Evolutionary conservation across 1,140 invertebrate species (phyloP).

Genomic region (Aplysia californica): DNA sequence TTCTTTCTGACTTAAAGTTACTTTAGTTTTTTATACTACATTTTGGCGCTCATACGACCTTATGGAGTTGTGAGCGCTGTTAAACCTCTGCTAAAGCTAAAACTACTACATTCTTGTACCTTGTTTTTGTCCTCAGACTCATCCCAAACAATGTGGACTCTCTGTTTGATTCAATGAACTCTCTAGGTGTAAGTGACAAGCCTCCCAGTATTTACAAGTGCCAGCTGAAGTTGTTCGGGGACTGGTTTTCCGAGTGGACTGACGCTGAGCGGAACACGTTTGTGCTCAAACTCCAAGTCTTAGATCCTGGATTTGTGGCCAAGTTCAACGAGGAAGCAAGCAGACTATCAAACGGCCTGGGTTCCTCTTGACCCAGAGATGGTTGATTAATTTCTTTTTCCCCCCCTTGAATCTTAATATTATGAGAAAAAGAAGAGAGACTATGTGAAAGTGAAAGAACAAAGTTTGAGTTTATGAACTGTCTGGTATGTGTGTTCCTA

Average conservation of each 20-base stretch:
- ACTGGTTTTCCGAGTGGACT: conserved; percentile 87
- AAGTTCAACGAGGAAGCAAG: conserved; percentile 48
- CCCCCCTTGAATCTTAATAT: too few species aligned
- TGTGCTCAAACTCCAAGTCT: conserved; percentile 45
- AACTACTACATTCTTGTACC: too few species aligned
- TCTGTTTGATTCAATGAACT: conserved; percentile 77
- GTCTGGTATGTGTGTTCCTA: too few species aligned
- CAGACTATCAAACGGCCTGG: neutral
- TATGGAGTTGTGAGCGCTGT: too few species aligned
- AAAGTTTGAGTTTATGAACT: too few species aligned
- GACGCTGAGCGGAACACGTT: conserved; percentile 74
- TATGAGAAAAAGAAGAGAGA: too few species aligned
- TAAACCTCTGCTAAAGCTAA: too few species aligned
- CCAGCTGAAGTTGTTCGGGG: conserved; percentile 86
- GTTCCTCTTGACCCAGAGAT: neutral
- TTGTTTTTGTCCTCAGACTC: conserved; percentile 63
- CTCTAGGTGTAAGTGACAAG: conserved; percentile 74
- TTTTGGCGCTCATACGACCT: too few species aligned
- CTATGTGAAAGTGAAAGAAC: too few species aligned
- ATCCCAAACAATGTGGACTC: conserved; percentile 75
- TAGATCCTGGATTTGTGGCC: conserved; percentile 51
- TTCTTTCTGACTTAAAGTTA: too few species aligned
- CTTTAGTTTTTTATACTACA: too few species aligned
- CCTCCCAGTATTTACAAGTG: conserved; percentile 90
- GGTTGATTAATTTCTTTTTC: too few species aligned